Evolutionary conservation across 2,888 invertebrate genomes (phyloP).

Genomic region (Stenoptilia bipunctidactyla): DNA sequence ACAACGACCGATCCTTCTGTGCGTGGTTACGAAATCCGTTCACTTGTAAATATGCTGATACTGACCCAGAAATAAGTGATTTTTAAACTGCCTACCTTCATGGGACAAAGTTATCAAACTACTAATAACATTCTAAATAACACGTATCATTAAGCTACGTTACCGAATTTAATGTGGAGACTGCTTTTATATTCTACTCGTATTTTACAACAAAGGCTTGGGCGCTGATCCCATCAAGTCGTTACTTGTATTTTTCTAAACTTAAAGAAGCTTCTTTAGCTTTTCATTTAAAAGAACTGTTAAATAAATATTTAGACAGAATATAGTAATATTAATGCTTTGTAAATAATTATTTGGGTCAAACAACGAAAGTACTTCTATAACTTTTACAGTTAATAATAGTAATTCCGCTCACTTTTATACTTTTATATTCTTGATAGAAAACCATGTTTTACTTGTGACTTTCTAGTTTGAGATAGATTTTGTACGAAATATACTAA

Average conservation of each 20-base stretch:
- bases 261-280: conserved; percentile 36
- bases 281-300: background rate
- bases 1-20: conserved; percentile 79
- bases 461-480: conserved; percentile 21
- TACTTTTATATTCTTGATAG: conserved; percentile 57
- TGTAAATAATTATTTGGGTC: conserved; percentile 40
- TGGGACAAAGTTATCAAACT: conserved; percentile 19
- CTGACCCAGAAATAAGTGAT: conserved; percentile 77
- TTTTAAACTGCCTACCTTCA: conserved; percentile 40
- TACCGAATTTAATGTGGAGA: conserved; percentile 73
- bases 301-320: conserved; percentile 1
- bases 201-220: conserved; percentile 51
- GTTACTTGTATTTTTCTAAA: conserved; percentile 65
- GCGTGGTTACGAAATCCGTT: conserved; percentile 83
- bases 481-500: conserved; percentile 25
- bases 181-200: conserved; percentile 70
- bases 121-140: conserved; percentile 33
- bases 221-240: conserved; percentile 52
- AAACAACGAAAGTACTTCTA: conserved; percentile 33
- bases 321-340: conserved; percentile 17
- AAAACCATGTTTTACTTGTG: conserved; percentile 21
- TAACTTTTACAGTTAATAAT: conserved; percentile 22
- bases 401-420: conserved; percentile 50
- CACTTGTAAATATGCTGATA: conserved; percentile 82
- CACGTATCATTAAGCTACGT: conserved; percentile 63